Evolutionary conservation across 2,888 invertebrate genomes (phyloP), one percentile per base, ranked within the genome.

Genomic region (Altica lythri): DNA sequence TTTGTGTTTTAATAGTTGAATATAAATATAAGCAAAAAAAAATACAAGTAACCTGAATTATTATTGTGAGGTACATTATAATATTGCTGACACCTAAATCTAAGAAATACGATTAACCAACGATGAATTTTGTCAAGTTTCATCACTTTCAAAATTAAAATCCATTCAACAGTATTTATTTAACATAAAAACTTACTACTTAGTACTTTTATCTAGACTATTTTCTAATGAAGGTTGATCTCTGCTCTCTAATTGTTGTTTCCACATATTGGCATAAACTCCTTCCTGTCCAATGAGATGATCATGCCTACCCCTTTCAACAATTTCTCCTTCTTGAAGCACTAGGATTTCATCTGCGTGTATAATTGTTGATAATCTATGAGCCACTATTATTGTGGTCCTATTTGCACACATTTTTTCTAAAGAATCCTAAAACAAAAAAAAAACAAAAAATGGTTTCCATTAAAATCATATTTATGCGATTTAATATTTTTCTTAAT

Each of bases 281-380:
- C 93, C 93, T 57, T 83, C 84, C 66, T 79, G 79, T 1, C 79
- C 78, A 38, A 91, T 74, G 2, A 92, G 78, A 40, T 86, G 81
- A 57, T 88, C 86, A 75, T 92, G 92, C 44, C 90, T 90, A 73
- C 97, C 98, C 58, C 92, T 82, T 76, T 98, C 97, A 2, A 90
- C 85, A 61, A 98, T 93, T 74, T 86, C 86, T 1, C 98, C 97
- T 1, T 96, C 92, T 70, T 89, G 87, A 29, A 98, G 77, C 1
- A 98, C 97, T 4, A 97, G 78, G 68, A 98, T 98, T 76, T 94
- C 90, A 78, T 97, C 91, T 0, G 95, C 95, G 74, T 96, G 90
- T 61, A 95, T 92, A 54, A 98, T 86, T 0, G 97, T 98, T 0
- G 96, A 96, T 38, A 98, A 76, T 51, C 94, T 84, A 78, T 98